Conservation (phyloP, 2,888 invertebrate species). For the Diarsia dahlii region DNA sequence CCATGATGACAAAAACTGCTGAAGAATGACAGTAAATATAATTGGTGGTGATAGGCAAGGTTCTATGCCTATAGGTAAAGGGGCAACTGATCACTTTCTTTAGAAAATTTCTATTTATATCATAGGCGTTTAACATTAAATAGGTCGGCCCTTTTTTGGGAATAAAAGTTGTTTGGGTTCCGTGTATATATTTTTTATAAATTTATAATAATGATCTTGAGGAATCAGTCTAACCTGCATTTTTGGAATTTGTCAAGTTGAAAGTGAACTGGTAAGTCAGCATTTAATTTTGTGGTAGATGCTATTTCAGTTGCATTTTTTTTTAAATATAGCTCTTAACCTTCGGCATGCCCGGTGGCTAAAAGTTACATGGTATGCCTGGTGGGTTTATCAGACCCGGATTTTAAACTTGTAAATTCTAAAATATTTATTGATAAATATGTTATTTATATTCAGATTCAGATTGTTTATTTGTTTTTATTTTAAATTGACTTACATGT, state of each 20-base stretch:
- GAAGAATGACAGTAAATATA: background rate
- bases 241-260: background rate
- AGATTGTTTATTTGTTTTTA: too few species aligned
- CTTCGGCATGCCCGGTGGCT: too few species aligned
- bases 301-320: background rate
- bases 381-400: too few species aligned
- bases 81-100: background rate
- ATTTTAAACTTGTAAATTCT: too few species aligned
- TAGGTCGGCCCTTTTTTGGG: accelerated
- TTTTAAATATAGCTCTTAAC: too few species aligned
- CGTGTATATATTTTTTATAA: background rate
- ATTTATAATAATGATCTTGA: background rate
- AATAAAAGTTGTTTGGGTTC: conserved; percentile 18
- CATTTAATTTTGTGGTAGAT: background rate
- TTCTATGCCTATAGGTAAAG: background rate
- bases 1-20: conserved; percentile 24
- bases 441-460: too few species aligned
- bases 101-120: conserved; percentile 22
- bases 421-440: too few species aligned
- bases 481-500: too few species aligned
- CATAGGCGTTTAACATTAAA: background rate
- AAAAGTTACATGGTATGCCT: too few species aligned
- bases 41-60: background rate
- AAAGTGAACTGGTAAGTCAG: background rate
- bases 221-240: too few species aligned